Evolutionary conservation across 1,140 invertebrate species (phyloP).

Genomic region (Tigriopus japonicus): DNA sequence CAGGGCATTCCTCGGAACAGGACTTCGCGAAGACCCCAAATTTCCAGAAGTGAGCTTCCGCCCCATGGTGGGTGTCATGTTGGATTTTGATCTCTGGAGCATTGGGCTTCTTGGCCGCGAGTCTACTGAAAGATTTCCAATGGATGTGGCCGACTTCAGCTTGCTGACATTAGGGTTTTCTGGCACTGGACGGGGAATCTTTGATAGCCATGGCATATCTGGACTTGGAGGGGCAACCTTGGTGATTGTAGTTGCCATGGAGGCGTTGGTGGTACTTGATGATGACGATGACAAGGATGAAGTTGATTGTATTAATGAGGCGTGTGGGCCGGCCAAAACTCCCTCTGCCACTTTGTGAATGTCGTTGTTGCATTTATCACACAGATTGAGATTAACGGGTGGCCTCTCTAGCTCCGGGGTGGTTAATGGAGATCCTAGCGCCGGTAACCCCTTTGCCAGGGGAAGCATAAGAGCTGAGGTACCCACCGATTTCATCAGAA

Average conservation of each 20-base stretch:
- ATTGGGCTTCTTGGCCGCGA: background rate
- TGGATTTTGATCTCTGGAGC: conserved; percentile 11
- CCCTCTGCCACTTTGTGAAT: conserved; percentile 7
- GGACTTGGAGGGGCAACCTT: conserved; percentile 2
- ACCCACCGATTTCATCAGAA: background rate
- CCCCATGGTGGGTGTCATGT: background rate
- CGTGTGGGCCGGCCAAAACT: background rate
- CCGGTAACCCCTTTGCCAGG: background rate
- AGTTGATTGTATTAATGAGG: no score
- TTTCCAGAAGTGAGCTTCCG: background rate
- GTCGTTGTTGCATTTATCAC: conserved; percentile 14
- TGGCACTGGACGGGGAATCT: conserved; percentile 12
- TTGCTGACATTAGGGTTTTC: conserved; percentile 8
- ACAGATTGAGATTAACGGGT: background rate
- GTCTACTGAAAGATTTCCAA: background rate
- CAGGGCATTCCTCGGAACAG: background rate
- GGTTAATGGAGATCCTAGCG: conserved; percentile 7
- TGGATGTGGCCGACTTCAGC: conserved; percentile 8
- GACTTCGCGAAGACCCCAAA: background rate
- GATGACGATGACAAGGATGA: no score
- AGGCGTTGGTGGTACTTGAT: background rate
- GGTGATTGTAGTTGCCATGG: background rate
- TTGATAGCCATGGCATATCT: conserved; percentile 10
- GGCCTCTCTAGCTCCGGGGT: conserved; percentile 6
- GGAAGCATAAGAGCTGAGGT: conserved; percentile 8